Base-by-base conservation (phyloP, 2,797 vertebrate genomes). In the Lacerta viridis region DNA sequence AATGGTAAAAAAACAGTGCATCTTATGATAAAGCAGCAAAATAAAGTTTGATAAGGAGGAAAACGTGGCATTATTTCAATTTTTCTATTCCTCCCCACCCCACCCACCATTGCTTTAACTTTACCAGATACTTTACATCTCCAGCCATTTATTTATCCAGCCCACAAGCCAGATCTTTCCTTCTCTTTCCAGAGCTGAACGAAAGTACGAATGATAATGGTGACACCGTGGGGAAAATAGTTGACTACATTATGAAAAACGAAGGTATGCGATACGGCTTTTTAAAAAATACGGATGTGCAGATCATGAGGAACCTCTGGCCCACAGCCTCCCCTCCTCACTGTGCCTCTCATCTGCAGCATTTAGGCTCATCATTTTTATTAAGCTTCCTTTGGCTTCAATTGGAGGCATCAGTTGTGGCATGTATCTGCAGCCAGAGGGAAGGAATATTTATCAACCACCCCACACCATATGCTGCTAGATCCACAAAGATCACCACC, bases 211-310 rank as follows among this genome's bases (percentile, higher is more conserved):
- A 97, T 88, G 98, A 99, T 66, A 98, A 99, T 87, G 98, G 96
- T 6, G 99, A 99, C 95, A 99, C 99, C 0, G 98, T 99, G 10
- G 98, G 98, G 69, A 98, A 98, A 88, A 99, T 99, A 20, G 98
- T 99, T 90, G 97, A 97, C 88, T 99, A 95, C 96, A 99, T 99
- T 96, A 99, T 99, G 99, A 99, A 98, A 93, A 99, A 99, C 80
- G 97, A 99, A 99, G 99, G 99, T 99, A 97, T 27, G 95, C 36
- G 1, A 3, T 29, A 1, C 2, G 6, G 4, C 20, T 81, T 66
- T 83, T 83, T 71, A 61, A 75, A 75, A 55, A 55, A 55, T 0
- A 43, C 10, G 13, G 43, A 4, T 29, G 85, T 92, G 88, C 72
- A 80, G 39, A 71, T 61, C 0, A 6, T 36, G 33, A 74, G 33